Base-by-base conservation (phyloP, 1,140 invertebrate genomes). In the Lepidostoma basale region DNA sequence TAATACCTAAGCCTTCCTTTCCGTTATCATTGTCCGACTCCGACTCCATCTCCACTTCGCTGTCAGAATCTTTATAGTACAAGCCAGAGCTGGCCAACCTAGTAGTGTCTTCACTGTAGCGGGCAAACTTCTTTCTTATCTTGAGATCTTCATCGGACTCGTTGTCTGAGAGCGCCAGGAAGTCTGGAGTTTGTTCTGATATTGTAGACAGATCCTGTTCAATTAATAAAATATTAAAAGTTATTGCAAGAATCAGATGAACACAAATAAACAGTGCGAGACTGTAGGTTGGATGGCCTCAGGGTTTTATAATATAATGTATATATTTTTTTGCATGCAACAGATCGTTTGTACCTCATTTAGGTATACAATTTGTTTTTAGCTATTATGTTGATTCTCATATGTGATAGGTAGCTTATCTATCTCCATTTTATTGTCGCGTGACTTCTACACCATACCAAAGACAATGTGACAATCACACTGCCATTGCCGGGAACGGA, bases 61-160 rank as follows among this genome's bases (percentile, higher is more conserved):
- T 91, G 64, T 91, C 88, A 8, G 88, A 87, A 75, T 89, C 86
- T 77, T 89, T 90, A 70, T 91, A 90, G 78, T 86, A 92, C 47
- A 87, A 79, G 14, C 89, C 90, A 62, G 89, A 88, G 64, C 88
- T 90, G 74, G 92, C 89, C 28, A 94, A 79, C 73, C 88, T 86
- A 14, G 86, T 83, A 14, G 86, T 83, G 42, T 89, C 89, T 74
- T 90, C 90, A 62, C 89, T 84, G 78, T 91, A 94, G 69, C 80
- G 86, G 9, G 85, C 74, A 76, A 78, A 86, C 76, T 88, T 90
- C 0, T 81, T 77, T 72, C 81, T 83, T 33, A 80, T 70, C 74
- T 84, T 80, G 2, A 84, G 67, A 68, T 89, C 88, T 70, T 88
- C 84, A 63, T 88, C 86, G 58, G 86, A 87, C 22, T 87, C 86